phyloP scores from a whole-genome alignment of 2,113 vertebrate genomes.

The Gambusia affinis region DNA sequence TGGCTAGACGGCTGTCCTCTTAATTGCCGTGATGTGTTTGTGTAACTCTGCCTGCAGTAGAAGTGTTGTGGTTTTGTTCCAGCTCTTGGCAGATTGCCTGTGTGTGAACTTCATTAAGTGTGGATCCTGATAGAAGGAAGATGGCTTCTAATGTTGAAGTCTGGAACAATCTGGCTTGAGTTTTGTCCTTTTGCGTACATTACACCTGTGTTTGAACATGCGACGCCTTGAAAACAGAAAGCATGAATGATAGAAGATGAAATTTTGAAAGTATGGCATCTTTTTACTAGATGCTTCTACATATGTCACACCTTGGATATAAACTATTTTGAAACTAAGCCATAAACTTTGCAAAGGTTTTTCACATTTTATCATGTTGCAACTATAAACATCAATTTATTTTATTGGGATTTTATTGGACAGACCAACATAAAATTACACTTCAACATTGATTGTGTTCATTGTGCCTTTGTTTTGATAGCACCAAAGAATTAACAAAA shows the following conservation, averaged over 20 bases:
- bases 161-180: background rate
- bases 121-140: constrained; percentile 2
- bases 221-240: constrained; percentile 34
- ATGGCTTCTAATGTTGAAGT: background rate
- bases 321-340: background rate
- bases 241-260: constrained; percentile 21
- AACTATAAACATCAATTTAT: too few relatives aligned
- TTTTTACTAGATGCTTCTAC: constrained; percentile 19
- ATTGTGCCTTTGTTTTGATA: too few relatives aligned
- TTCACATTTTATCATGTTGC: too few relatives aligned
- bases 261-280: constrained; percentile 2
- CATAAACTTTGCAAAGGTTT: background rate
- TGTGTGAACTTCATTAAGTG: constrained; percentile 16
- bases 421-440: background rate
- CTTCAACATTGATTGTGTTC: too few relatives aligned
- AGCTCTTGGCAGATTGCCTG: constrained; percentile 21
- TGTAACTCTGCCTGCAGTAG: background rate
- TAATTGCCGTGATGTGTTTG: constrained; percentile 25
- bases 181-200: background rate
- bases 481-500: too few relatives aligned
- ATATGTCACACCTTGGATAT: background rate
- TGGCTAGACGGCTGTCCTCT: constrained; percentile 20
- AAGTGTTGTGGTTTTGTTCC: background rate
- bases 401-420: background rate
- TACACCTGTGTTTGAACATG: constrained; percentile 53